Conservation (phyloP, 2,113 vertebrate genomes). For the Penelope pileata region DNA sequence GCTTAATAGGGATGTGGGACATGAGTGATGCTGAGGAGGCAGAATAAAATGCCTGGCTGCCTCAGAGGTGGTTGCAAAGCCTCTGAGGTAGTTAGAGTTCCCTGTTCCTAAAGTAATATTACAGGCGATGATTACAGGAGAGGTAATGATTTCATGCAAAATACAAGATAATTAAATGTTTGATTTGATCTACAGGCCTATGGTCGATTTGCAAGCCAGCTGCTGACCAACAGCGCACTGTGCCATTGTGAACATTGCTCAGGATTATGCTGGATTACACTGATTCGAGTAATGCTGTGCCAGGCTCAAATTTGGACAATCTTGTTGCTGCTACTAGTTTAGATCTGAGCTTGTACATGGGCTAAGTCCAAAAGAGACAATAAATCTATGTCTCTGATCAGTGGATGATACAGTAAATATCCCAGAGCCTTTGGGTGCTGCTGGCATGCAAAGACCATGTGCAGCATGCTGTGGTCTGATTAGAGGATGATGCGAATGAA, state of each 20-base stretch:
- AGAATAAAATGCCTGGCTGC: constrained; percentile 60
- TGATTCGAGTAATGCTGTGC: not conserved
- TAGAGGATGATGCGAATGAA: not conserved
- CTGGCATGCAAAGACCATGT: not conserved
- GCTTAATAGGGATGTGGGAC: constrained; percentile 36
- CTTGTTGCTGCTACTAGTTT: not conserved
- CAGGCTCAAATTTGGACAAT: not conserved
- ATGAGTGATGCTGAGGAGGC: constrained; percentile 20
- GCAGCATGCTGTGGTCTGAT: not conserved
- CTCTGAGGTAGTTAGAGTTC: not conserved
- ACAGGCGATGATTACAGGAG: constrained; percentile 21
- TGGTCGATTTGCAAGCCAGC: constrained; percentile 31
- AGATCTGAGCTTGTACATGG: not conserved
- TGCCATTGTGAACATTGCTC: fast-evolving
- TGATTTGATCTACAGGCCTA: constrained; percentile 38
- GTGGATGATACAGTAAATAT: not conserved
- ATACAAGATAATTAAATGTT: constrained; percentile 49
- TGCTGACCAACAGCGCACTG: not conserved
- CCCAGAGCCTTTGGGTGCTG: not conserved
- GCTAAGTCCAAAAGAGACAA: not conserved
- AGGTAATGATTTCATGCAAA: constrained; percentile 34
- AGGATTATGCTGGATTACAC: not conserved
- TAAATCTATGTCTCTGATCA: not conserved
- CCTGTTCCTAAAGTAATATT: constrained; percentile 47
- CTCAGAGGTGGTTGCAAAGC: constrained; percentile 27